Conservation (phyloP, 2,888 invertebrate genomes). For the Lepidochitona cinerea region DNA sequence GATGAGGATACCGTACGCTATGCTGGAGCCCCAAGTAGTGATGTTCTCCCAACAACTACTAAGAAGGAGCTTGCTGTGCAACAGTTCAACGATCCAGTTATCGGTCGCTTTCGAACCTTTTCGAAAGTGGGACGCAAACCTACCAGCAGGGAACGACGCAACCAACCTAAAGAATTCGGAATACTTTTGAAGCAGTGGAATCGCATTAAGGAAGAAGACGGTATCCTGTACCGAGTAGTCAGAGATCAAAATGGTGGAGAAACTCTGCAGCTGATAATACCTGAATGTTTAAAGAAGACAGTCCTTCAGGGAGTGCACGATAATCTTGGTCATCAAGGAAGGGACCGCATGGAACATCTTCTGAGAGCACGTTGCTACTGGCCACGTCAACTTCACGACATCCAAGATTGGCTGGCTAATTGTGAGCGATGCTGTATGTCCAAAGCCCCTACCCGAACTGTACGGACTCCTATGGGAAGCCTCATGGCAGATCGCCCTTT, state of each 20-base stretch:
- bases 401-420: conserved; percentile 9
- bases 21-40: neutral
- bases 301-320: conserved; percentile 23
- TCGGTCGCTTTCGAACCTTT: neutral
- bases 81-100: neutral
- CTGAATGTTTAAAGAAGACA: neutral
- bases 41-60: neutral
- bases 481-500: conserved; percentile 14
- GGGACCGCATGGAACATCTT: conserved; percentile 7
- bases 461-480: conserved; percentile 10
- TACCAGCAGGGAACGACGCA: neutral
- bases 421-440: conserved; percentile 17
- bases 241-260: conserved; percentile 1
- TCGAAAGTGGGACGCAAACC: neutral
- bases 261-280: conserved; percentile 14
- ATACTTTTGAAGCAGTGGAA: conserved; percentile 1
- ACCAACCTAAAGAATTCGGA: neutral
- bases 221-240: conserved; percentile 15
- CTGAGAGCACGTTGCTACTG: conserved; percentile 15
- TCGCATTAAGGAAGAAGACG: neutral
- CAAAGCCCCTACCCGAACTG: conserved; percentile 10
- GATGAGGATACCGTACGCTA: neutral
- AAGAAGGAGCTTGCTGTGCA: conserved; percentile 1
- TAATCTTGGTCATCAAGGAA: conserved; percentile 20
- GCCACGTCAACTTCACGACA: conserved; percentile 19